Percentiles rank a stretch among this genome's conserved stretches.
phyloP scores from a whole-genome alignment of 2,113 vertebrate genomes.

The Chaenogobius annularis region DNA sequence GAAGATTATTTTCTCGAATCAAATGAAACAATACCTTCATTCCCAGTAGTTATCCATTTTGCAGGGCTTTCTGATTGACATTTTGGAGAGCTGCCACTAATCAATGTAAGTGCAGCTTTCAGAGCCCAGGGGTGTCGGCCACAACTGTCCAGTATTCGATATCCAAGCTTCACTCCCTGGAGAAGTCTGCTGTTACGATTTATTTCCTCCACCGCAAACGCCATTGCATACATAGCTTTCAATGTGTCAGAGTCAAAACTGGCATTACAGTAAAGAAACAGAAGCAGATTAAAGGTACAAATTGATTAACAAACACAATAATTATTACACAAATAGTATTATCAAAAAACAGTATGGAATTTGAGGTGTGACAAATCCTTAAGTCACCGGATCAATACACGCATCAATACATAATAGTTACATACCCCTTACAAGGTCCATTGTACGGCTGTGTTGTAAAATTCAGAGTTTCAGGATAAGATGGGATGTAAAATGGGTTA shows the following conservation, averaged over 20 bases:
- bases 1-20: background rate
- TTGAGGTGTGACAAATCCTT: too few relatives aligned
- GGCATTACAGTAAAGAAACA: background rate
- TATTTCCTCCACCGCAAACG: constrained; percentile 75
- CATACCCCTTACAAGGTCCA: constrained; percentile 59
- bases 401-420: background rate
- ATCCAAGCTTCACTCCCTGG: constrained; percentile 69
- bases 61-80: constrained; percentile 32
- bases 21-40: background rate
- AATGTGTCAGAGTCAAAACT: constrained; percentile 59
- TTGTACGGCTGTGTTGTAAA: constrained; percentile 53
- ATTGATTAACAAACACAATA: background rate
- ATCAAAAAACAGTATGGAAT: background rate
- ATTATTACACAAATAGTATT: background rate
- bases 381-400: background rate
- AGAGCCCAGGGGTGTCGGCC: constrained; percentile 58
- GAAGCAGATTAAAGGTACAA: background rate
- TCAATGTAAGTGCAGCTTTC: constrained; percentile 51
- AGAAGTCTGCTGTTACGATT: constrained; percentile 64
- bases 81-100: constrained; percentile 48
- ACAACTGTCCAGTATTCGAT: constrained; percentile 69
- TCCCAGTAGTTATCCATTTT: background rate
- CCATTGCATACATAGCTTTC: constrained; percentile 61
- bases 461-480: constrained; percentile 27
- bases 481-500: constrained; percentile 47